Conservation (phyloP, 2,797 vertebrate genomes). For the Eospalax fontanierii region DNA sequence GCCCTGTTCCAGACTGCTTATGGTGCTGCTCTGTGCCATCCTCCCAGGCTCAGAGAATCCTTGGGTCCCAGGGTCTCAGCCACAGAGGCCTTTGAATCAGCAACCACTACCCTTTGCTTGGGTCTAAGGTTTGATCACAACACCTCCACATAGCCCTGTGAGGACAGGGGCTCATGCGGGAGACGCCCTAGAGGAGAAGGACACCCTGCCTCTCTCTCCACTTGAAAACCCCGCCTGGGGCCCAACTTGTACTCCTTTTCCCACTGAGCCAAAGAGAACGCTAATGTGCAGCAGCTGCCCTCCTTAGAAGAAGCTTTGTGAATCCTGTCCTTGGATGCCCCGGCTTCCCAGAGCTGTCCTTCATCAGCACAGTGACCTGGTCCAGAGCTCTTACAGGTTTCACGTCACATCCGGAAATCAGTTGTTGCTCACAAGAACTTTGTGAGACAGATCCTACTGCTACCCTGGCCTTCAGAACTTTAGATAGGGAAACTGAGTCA, state of each 20-base stretch:
- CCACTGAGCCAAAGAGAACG: not conserved
- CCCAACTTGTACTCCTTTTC: not conserved
- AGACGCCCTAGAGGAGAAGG: not conserved
- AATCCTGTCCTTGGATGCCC: not conserved
- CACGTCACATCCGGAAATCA: no score
- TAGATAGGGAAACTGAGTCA: not conserved
- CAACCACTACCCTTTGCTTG: not conserved
- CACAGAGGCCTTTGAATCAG: no score
- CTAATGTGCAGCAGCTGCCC: not conserved
- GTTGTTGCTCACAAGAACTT: not conserved
- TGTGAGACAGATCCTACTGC: not conserved
- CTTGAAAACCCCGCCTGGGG: not conserved
- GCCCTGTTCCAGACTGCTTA: not conserved
- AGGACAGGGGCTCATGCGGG: not conserved
- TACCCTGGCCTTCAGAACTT: no score
- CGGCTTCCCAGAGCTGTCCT: not conserved
- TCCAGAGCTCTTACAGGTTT: no score
- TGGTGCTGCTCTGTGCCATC: not conserved
- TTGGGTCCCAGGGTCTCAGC: not conserved
- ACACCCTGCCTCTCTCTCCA: not conserved
- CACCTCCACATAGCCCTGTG: accelerated
- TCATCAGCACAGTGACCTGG: not conserved
- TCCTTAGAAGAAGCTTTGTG: not conserved
- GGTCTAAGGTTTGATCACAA: not conserved
- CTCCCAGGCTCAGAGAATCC: not conserved